Evolutionary conservation across 2,797 vertebrate genomes (phyloP).

Genomic region (Crocidura indochinensis): DNA sequence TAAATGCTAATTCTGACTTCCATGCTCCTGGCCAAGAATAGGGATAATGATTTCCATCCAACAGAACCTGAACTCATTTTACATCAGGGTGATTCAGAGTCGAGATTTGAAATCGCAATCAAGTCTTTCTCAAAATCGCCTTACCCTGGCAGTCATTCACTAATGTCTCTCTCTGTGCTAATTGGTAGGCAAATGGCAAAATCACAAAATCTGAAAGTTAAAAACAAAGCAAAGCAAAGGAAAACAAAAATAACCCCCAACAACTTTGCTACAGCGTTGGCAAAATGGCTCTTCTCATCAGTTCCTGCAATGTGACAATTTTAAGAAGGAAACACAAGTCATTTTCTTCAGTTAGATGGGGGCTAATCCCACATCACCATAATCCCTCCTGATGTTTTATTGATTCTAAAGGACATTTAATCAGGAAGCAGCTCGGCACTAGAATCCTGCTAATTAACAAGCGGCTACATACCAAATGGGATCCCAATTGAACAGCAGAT

Average conservation of each 20-base stretch:
- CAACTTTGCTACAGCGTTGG: slow-evolving; percentile 57
- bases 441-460: slow-evolving; percentile 92
- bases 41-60: slow-evolving; percentile 80
- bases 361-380: slow-evolving; percentile 90
- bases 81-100: slow-evolving; percentile 75
- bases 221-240: slow-evolving; percentile 3
- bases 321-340: slow-evolving; percentile 88
- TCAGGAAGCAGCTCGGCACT: slow-evolving; percentile 90
- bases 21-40: slow-evolving; percentile 79
- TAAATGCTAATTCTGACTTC: slow-evolving; percentile 84
- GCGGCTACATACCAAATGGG: slow-evolving; percentile 90
- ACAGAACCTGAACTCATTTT: slow-evolving; percentile 82
- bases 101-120: slow-evolving; percentile 83
- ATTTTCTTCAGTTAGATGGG: slow-evolving; percentile 89
- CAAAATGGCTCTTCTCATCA: slow-evolving; percentile 85
- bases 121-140: slow-evolving; percentile 83
- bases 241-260: slow-evolving; percentile 3
- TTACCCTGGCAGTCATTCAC: slow-evolving; percentile 82
- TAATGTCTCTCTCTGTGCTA: slow-evolving; percentile 77
- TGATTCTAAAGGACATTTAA: slow-evolving; percentile 92
- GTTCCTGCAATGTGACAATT: slow-evolving; percentile 86
- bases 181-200: slow-evolving; percentile 81
- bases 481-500: slow-evolving; percentile 90
- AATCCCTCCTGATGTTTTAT: slow-evolving; percentile 92
- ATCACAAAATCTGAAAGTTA: slow-evolving; percentile 66